Evolutionary conservation across 2,113 vertebrate species (phyloP).

Genomic region (Alethe diademata): DNA sequence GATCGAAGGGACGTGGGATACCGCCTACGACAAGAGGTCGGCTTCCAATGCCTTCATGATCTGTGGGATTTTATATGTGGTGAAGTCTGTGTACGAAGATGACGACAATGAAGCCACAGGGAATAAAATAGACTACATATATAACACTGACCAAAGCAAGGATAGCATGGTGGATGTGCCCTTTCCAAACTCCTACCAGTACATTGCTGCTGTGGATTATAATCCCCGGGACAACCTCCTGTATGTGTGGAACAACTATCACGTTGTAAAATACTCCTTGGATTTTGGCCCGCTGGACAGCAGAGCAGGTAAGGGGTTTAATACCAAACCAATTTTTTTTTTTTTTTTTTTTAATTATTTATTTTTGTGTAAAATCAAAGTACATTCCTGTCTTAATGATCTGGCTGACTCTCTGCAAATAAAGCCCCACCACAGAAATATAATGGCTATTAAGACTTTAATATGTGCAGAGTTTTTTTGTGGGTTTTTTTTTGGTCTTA

Average conservation of each 20-base stretch:
- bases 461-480: fast-evolving
- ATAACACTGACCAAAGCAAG: slow-evolving; percentile 96
- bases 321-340: neutral
- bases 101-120: slow-evolving; percentile 97
- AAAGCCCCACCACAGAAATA: neutral
- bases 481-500: neutral
- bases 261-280: slow-evolving; percentile 96
- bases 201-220: slow-evolving; percentile 99
- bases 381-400: neutral
- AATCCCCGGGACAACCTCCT: slow-evolving; percentile 97
- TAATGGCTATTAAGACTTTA: neutral
- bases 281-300: slow-evolving; percentile 93
- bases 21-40: slow-evolving; percentile 95
- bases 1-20: slow-evolving; percentile 98
- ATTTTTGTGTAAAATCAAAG: neutral
- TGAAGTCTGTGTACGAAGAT: slow-evolving; percentile 96
- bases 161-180: slow-evolving; percentile 93
- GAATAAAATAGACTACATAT: slow-evolving; percentile 98
- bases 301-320: slow-evolving; percentile 83
- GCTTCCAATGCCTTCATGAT: slow-evolving; percentile 99
- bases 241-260: slow-evolving; percentile 99
- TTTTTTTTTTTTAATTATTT: too few species aligned
- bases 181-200: slow-evolving; percentile 98
- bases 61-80: slow-evolving; percentile 95
- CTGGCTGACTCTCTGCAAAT: neutral